A percentile compares a stretch with the other conserved stretches of the same genome.
Evolutionary conservation across 2,113 vertebrate genomes (phyloP).

Genomic region (Mustelus asterias): DNA sequence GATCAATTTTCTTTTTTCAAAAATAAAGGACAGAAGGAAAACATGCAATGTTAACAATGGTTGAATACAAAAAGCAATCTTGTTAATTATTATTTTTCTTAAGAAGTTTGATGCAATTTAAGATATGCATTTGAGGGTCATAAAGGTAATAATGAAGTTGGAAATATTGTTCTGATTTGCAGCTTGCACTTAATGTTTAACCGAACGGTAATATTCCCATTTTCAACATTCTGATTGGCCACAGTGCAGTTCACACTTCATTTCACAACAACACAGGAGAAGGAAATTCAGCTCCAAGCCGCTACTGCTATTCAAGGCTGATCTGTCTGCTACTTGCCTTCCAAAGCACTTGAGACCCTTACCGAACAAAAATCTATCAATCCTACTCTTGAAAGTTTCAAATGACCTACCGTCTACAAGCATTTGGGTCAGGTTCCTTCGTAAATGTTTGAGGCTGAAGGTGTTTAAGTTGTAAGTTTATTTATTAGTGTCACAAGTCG

Average conservation of each 20-base stretch:
- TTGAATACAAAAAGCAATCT: not conserved
- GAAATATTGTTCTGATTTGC: not conserved
- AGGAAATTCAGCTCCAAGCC: not conserved
- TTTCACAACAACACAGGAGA: not conserved
- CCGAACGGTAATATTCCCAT: not conserved
- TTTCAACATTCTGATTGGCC: not conserved
- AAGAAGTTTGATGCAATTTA: not conserved
- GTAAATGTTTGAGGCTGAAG: too few relatives aligned
- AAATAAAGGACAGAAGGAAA: not conserved
- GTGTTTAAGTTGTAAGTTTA: too few relatives aligned
- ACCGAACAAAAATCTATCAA: too few relatives aligned
- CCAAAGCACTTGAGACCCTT: too few relatives aligned
- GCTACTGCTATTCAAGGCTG: too few relatives aligned
- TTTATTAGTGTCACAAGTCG: too few relatives aligned
- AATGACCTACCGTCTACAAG: too few relatives aligned
- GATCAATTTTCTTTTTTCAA: not conserved
- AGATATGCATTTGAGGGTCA: not conserved
- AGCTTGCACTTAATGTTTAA: not conserved
- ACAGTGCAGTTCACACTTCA: not conserved
- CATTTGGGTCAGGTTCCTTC: too few relatives aligned
- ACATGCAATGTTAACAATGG: not conserved
- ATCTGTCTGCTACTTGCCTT: too few relatives aligned
- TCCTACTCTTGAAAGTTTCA: too few relatives aligned
- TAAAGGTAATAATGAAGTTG: not conserved
- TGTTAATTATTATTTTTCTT: not conserved